Percentiles rank a stretch among this genome's conserved stretches.
Conservation (phyloP, 1,140 invertebrate species). For the Cyclargus thomasi region DNA sequence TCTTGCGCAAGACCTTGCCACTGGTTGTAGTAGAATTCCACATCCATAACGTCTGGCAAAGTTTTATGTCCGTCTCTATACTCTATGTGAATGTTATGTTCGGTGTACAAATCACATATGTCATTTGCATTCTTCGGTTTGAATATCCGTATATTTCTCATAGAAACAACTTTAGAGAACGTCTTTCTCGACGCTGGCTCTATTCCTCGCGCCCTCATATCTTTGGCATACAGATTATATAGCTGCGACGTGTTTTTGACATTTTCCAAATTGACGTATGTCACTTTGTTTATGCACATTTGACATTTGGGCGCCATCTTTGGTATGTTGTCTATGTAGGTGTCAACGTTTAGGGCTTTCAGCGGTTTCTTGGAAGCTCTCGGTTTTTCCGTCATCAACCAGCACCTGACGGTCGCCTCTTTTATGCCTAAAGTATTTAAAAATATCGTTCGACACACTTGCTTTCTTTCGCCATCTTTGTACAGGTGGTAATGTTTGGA, state of each 20-base stretch:
- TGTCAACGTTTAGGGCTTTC: slow-evolving; percentile 35
- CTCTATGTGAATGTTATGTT: slow-evolving; percentile 37
- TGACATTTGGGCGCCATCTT: slow-evolving; percentile 37
- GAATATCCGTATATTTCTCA: slow-evolving; percentile 44
- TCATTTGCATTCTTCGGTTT: slow-evolving; percentile 43
- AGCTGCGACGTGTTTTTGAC: slow-evolving; percentile 44
- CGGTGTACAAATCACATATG: slow-evolving; percentile 39
- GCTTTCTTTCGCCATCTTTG: slow-evolving; percentile 29
- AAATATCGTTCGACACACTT: slow-evolving; percentile 44
- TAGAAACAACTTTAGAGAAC: slow-evolving; percentile 35
- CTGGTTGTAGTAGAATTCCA: slow-evolving; percentile 29
- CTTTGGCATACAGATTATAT: slow-evolving; percentile 38
- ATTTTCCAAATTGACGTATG: slow-evolving; percentile 31
- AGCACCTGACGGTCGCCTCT: slow-evolving; percentile 45
- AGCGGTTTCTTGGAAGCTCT: slow-evolving; percentile 20
- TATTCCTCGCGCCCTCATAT: slow-evolving; percentile 30
- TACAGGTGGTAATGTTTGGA: slow-evolving; percentile 21
- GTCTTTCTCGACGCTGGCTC: slow-evolving; percentile 45
- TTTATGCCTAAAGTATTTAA: slow-evolving; percentile 50
- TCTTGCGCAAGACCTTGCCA: no score
- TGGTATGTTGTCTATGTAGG: slow-evolving; percentile 40
- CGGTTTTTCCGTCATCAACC: slow-evolving; percentile 32
- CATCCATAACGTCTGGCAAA: slow-evolving; percentile 22
- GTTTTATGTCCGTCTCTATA: slow-evolving; percentile 21
- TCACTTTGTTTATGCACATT: slow-evolving; percentile 31